Conservation (phyloP, 2,888 invertebrate species). For the Boloria selene region DNA sequence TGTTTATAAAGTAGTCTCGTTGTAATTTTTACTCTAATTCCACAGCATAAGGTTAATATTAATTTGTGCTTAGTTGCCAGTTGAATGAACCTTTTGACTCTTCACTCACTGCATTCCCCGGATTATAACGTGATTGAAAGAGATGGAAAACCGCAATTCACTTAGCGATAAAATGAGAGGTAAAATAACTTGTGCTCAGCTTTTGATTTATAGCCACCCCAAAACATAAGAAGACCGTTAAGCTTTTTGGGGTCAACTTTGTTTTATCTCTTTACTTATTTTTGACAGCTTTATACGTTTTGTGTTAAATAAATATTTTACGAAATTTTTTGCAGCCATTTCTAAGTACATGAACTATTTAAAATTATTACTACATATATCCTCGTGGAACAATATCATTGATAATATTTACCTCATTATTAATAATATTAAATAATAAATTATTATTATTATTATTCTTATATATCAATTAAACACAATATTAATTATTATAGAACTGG, state of each 20-base stretch:
- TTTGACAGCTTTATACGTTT: neutral
- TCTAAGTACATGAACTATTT: neutral
- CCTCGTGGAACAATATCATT: no score
- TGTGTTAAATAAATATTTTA: neutral
- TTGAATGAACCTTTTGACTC: conserved; percentile 15
- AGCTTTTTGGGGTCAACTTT: conserved; percentile 21
- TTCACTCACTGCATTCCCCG: conserved; percentile 32
- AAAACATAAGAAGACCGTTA: conserved; percentile 17
- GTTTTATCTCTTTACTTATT: conserved; percentile 13
- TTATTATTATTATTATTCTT: no score
- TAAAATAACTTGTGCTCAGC: conserved; percentile 1
- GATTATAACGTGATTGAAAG: conserved; percentile 26
- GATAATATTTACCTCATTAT: neutral
- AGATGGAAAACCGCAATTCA: conserved; percentile 16
- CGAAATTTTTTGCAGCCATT: neutral
- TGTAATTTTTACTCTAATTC: neutral
- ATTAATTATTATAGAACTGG: no score
- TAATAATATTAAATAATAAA: neutral
- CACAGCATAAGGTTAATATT: conserved; percentile 10
- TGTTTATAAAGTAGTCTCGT: neutral
- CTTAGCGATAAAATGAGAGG: conserved; percentile 9
- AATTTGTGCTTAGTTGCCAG: neutral
- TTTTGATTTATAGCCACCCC: conserved; percentile 26
- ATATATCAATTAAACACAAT: no score
- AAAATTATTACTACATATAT: neutral